These are phyloP conservation scores for Phrynosoma platyrhinos DNA, from an alignment of 2,113 vertebrate genomes.

Conservation along the genomic window DNA sequence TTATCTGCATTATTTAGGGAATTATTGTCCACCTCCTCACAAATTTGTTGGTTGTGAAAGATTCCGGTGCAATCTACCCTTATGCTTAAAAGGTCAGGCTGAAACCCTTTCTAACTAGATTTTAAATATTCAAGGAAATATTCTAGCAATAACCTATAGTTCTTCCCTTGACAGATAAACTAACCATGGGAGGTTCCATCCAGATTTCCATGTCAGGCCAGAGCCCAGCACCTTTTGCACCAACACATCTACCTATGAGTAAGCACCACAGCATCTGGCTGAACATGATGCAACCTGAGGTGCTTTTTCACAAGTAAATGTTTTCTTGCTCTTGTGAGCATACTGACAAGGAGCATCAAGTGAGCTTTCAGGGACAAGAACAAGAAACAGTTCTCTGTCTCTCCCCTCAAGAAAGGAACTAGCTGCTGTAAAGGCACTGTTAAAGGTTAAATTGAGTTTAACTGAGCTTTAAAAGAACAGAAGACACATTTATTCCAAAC, in stretches of 20 bases:
- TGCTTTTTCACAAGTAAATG: not conserved
- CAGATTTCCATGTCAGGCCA: not conserved
- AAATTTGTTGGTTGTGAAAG: not conserved
- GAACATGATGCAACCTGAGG: no score
- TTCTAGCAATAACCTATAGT: not conserved
- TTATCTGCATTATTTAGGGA: not conserved
- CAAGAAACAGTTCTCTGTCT: not conserved
- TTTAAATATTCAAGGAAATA: not conserved
- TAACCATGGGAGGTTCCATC: not conserved
- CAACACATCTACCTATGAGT: not conserved
- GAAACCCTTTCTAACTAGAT: not conserved
- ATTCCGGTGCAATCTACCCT: not conserved
- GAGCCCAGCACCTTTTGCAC: not conserved
- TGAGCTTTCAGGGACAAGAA: not conserved
- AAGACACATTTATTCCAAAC: not conserved
- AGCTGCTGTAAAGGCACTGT: slow-evolving; percentile 24
- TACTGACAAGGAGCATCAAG: not conserved
- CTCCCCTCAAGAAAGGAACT: slow-evolving; percentile 8
- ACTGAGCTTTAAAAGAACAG: not conserved
- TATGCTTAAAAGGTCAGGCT: not conserved
- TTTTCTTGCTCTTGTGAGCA: not conserved
- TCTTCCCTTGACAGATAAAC: not conserved
- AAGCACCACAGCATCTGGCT: not conserved
- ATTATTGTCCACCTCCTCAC: not conserved
- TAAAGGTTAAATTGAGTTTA: not conserved